Evolutionary conservation across 2,888 invertebrate species (phyloP).

Genomic region (Troglohyphantes excavatus): DNA sequence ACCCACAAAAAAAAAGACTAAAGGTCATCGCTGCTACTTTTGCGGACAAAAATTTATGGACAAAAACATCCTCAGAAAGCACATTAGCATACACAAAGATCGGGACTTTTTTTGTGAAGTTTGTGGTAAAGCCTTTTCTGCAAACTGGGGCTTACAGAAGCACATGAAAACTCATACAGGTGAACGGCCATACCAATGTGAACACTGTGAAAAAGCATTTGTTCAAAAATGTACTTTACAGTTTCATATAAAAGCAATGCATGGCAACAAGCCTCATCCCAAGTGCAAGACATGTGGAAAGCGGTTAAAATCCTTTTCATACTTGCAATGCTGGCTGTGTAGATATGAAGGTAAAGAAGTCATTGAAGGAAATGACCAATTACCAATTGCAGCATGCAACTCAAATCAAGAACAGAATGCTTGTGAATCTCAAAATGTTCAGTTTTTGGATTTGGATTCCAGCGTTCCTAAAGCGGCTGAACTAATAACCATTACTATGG

Average conservation of each 20-base stretch:
- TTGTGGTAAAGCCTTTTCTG: conserved; percentile 68
- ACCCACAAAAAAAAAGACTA: conserved; percentile 54
- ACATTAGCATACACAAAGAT: conserved; percentile 74
- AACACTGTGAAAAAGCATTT: conserved; percentile 65
- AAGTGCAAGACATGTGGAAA: conserved; percentile 68
- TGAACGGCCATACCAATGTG: conserved; percentile 63
- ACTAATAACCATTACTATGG: conserved; percentile 3
- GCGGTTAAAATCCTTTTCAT: conserved; percentile 58
- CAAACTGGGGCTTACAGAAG: conserved; percentile 67
- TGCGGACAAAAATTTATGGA: conserved; percentile 68
- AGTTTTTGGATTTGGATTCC: conserved; percentile 17
- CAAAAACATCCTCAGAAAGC: conserved; percentile 68
- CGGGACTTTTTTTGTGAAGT: conserved; percentile 70
- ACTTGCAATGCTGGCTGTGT: conserved; percentile 66
- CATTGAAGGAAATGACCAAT: not conserved
- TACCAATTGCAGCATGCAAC: not conserved
- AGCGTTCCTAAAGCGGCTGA: not conserved
- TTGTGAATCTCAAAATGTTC: conserved; percentile 23
- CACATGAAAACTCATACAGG: conserved; percentile 74
- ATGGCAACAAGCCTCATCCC: conserved; percentile 59
- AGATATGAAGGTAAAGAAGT: conserved; percentile 70
- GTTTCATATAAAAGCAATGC: conserved; percentile 71
- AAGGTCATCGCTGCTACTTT: conserved; percentile 72
- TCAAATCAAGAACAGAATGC: not conserved
- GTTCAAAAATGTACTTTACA: conserved; percentile 71